Evolutionary conservation across 2,113 vertebrate species (phyloP).

Genomic region (Gnathochromis pfefferi): DNA sequence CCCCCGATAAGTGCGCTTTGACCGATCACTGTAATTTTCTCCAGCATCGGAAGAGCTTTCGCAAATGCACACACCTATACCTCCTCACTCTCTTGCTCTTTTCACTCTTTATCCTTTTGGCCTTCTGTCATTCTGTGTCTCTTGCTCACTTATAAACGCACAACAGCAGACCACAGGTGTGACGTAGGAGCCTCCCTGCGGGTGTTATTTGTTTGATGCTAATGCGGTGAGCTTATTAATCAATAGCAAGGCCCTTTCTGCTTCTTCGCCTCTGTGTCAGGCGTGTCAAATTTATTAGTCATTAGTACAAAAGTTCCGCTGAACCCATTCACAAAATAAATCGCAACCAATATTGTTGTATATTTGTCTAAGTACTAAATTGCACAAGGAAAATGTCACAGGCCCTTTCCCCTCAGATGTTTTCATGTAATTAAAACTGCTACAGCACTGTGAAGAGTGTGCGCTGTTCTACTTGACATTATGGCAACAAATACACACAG

Average conservation of each 20-base stretch:
- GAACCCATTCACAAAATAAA: slow-evolving; percentile 31
- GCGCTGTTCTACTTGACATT: neutral
- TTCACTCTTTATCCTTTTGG: neutral
- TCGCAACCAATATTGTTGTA: slow-evolving; percentile 1
- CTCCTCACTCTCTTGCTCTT: neutral
- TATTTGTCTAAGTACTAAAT: slow-evolving; percentile 24
- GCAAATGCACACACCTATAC: slow-evolving; percentile 21
- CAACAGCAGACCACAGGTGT: neutral
- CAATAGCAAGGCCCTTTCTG: slow-evolving; percentile 35
- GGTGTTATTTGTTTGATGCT: slow-evolving; percentile 48
- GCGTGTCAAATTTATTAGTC: slow-evolving; percentile 44
- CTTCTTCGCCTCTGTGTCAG: slow-evolving; percentile 9
- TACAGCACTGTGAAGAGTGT: neutral
- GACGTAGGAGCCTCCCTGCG: neutral
- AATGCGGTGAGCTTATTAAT: slow-evolving; percentile 55
- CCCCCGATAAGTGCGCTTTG: slow-evolving; percentile 47
- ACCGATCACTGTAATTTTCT: slow-evolving; percentile 57
- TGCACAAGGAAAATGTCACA: slow-evolving; percentile 13
- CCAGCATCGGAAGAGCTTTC: neutral
- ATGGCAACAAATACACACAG: neutral
- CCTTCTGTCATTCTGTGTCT: neutral
- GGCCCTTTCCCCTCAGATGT: neutral
- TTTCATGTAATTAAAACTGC: slow-evolving; percentile 41
- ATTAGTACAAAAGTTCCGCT: slow-evolving; percentile 38
- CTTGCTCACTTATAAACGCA: neutral